phyloP scores from a whole-genome alignment of 2,888 invertebrate species.

The Metellina segmentata region DNA sequence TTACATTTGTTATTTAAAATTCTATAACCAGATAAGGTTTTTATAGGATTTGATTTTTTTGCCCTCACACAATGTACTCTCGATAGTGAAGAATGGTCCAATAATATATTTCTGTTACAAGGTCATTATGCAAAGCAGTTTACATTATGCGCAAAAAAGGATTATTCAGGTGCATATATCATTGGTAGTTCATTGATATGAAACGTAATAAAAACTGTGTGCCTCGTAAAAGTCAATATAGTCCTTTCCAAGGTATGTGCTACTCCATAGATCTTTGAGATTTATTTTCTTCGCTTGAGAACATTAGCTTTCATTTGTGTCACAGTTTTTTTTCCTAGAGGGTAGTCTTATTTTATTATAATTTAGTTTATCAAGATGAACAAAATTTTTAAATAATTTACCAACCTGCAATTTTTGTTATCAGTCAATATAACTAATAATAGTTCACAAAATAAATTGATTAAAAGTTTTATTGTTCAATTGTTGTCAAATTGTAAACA shows the following conservation, averaged over 20 bases:
- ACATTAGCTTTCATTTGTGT: background rate
- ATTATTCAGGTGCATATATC: background rate
- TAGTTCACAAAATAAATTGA: too few species aligned
- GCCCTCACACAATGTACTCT: too few species aligned
- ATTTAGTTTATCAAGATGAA: too few species aligned
- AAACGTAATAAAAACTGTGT: background rate
- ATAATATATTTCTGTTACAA: background rate
- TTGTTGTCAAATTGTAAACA: too few species aligned
- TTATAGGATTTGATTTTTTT: too few species aligned
- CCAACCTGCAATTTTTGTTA: too few species aligned
- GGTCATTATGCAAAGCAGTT: background rate
- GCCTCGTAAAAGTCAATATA: background rate
- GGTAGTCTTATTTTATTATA: too few species aligned
- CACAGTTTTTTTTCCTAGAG: background rate
- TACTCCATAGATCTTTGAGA: background rate
- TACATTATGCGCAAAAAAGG: background rate
- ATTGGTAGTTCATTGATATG: background rate
- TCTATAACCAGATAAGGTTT: too few species aligned
- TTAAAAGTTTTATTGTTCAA: too few species aligned
- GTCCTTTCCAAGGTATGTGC: background rate
- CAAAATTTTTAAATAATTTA: too few species aligned
- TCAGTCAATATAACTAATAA: too few species aligned
- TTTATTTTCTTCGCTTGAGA: background rate
- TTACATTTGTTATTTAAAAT: too few species aligned
- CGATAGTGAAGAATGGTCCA: background rate